Percentiles rank a stretch among this genome's conserved stretches.
Conservation (phyloP, 2,113 vertebrate species). For the Gulo gulo region DNA sequence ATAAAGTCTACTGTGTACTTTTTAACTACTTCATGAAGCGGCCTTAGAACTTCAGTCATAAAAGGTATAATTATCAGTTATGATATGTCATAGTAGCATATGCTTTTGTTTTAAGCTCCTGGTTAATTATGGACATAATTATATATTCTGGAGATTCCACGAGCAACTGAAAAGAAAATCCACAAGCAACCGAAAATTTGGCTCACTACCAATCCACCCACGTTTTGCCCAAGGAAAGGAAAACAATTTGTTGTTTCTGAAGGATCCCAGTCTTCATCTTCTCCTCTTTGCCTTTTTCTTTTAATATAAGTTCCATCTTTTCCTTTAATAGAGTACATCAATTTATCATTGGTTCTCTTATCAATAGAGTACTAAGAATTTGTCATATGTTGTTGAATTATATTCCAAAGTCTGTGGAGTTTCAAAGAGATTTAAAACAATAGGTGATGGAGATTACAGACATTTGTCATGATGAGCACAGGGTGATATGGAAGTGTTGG, state of each 20-base stretch:
- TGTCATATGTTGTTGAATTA: background rate
- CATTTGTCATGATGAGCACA: background rate
- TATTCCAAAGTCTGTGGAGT: background rate
- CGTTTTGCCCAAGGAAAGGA: background rate
- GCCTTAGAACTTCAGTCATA: background rate
- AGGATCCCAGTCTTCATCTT: background rate
- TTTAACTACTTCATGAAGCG: background rate
- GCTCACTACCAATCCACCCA: background rate
- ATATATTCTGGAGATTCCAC: background rate
- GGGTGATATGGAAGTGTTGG: background rate
- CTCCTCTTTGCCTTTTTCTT: background rate
- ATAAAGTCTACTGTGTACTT: background rate
- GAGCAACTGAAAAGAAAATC: background rate
- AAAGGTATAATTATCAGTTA: background rate
- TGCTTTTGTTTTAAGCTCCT: background rate
- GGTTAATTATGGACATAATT: background rate
- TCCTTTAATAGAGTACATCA: background rate
- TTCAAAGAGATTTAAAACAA: background rate
- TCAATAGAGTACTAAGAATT: background rate
- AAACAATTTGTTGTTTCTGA: background rate
- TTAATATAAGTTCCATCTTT: background rate
- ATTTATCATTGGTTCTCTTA: background rate
- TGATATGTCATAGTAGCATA: background rate
- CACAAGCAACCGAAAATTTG: background rate
- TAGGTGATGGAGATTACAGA: background rate